These are phyloP conservation scores for Amphiprion percula DNA, from an alignment of 2,113 vertebrate genomes.

Conservation along the genomic window DNA sequence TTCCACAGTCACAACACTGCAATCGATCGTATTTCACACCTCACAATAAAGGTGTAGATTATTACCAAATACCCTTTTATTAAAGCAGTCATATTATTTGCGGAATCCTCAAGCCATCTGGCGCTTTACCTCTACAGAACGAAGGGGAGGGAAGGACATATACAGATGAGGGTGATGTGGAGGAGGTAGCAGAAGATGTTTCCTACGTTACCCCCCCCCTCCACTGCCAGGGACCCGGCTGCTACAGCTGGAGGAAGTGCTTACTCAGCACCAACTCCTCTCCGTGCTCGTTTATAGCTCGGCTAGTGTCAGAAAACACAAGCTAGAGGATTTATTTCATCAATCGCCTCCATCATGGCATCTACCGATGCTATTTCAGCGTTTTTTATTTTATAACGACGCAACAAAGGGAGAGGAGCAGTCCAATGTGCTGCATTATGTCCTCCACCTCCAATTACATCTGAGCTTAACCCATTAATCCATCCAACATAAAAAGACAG, in stretches of 20 bases:
- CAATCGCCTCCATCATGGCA: not conserved
- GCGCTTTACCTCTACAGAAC: conserved; percentile 34
- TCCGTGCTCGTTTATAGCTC: conserved; percentile 21
- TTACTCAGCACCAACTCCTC: conserved; percentile 57
- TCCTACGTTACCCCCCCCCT: not conserved
- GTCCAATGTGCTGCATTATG: conserved; percentile 6
- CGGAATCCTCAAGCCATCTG: conserved; percentile 43
- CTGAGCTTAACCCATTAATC: conserved; percentile 12
- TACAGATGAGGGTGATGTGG: not conserved
- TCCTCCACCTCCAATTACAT: conserved; percentile 17
- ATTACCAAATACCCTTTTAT: not conserved
- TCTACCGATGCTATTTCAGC: conserved; percentile 28
- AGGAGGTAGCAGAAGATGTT: conserved; percentile 14
- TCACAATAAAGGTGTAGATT: conserved; percentile 49
- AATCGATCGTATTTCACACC: conserved; percentile 11
- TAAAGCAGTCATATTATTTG: not conserved
- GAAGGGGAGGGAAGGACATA: conserved; percentile 20
- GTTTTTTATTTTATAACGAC: conserved; percentile 6
- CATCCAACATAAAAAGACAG: not conserved
- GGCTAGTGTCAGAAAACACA: conserved; percentile 27
- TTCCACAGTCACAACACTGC: not conserved
- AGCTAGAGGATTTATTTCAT: conserved; percentile 44
- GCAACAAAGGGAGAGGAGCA: not conserved
- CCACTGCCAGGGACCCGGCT: conserved; percentile 32
- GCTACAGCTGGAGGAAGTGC: conserved; percentile 46